phyloP scores from a whole-genome alignment of 1,140 invertebrate species.

The Magallana ariakensis region DNA sequence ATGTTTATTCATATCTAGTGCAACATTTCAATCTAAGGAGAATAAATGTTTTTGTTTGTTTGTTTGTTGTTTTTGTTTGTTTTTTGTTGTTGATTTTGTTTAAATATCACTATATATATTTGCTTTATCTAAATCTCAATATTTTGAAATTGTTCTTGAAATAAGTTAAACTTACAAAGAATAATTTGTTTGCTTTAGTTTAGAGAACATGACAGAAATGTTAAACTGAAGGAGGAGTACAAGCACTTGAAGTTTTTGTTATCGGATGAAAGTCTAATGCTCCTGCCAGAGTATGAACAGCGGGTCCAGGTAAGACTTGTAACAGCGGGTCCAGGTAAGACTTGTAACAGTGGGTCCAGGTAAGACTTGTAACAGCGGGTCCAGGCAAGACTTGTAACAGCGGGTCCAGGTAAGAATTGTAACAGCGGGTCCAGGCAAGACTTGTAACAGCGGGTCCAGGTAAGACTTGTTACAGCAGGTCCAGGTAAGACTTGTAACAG shows the following conservation, averaged over 20 bases:
- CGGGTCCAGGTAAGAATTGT: background rate
- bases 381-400: constrained; percentile 93
- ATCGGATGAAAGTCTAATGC: constrained; percentile 90
- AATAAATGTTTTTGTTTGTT: no score
- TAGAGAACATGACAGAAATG: constrained; percentile 85
- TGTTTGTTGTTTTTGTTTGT: no score
- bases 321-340: constrained; percentile 90
- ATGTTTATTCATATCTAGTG: no score
- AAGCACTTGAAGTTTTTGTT: constrained; percentile 87
- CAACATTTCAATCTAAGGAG: no score
- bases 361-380: constrained; percentile 86
- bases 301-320: constrained; percentile 85
- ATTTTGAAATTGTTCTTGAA: no score
- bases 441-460: constrained; percentile 84
- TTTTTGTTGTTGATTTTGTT: no score
- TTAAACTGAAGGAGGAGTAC: constrained; percentile 86
- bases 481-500: no score
- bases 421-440: no score
- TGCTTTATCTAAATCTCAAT: no score
- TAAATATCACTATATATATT: no score
- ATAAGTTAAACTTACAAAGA: no score
- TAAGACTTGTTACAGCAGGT: no score
- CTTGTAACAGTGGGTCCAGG: constrained; percentile 82
- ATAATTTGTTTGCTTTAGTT: constrained; percentile 82
- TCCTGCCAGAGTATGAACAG: constrained; percentile 94